Base-by-base conservation (phyloP, 2,797 vertebrate genomes). In the Scyliorhinus canicula region DNA sequence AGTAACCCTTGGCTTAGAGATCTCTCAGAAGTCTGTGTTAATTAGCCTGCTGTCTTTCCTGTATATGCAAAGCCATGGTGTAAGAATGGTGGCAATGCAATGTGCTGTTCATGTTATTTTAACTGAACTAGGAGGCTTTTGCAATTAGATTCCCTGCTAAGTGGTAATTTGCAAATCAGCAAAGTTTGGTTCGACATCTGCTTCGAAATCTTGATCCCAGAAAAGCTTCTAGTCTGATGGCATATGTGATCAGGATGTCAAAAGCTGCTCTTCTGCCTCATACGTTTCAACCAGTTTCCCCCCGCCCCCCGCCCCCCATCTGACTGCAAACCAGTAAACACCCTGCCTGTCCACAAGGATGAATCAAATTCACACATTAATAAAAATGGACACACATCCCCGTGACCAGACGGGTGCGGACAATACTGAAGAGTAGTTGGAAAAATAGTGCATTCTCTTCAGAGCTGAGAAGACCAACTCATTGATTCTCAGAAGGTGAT, bases 31-130 rank as follows among this genome's bases (percentile, higher is more conserved):
- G 44, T 55, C 93, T 35, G 47, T 71, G 67, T 40, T 52, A 94
- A 74, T 94, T 94, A 94, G 93, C 93, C 28, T 93, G 65, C 67
- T 71, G 93, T 74, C 47, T 94, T 94, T 74, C 67, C 93, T 52
- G 47, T 28, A 69, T 71, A 52, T 50, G 50, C 47, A 52, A 52
- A 71, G 26, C 67, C 28, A 52, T 31, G 44, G 44, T 52, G 65
- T 63, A 91, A 24, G 57, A 91, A 63, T 91, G 40, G 65, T 93
- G 63, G 47, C 67, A 52, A 47, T 47, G 65, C 65, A 52, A 69
- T 50, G 65, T 71, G 28, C 44, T 52, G 31, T 26, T 71, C 67
- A 0, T 71, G 26, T 31, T 26, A 65, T 65, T 69, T 69, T 47
- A 93, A 69, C 24, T 50, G 44, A 74, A 71, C 67, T 69, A 50